Evolutionary conservation across 1,140 invertebrate genomes (phyloP), one percentile per base, ranked within the genome.

Genomic region (Magallana angulata): DNA sequence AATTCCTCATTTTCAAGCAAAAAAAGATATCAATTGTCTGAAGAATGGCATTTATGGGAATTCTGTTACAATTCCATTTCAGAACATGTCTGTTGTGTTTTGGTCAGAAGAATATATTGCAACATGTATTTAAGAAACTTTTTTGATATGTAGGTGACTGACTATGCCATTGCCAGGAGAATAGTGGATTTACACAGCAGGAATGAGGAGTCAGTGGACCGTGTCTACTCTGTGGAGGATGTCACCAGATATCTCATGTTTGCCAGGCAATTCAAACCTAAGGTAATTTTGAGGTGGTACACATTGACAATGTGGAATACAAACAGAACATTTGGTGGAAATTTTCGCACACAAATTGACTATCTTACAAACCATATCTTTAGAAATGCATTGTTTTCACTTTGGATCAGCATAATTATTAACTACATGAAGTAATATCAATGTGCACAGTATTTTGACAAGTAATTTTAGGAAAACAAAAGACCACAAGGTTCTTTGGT

Each of bases 201-300:
- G 91, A 97, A 97, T 84, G 96, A 96, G 87, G 96, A 96, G 88
- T 96, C 96, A 0, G 96, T 98, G 81, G 97, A 98, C 85, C 88
- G 93, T 64, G 83, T 92, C 9, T 95, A 95, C 90, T 89, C 85
- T 59, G 91, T 94, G 24, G 93, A 94, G 59, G 94, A 96, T 94
- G 97, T 99, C 84, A 94, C 98, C 48, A 96, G 98, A 92, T 99
- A 99, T 90, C 99, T 99, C 9, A 97, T 97, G 87, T 99, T 99
- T 95, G 98, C 99, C 2, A 96, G 98, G 85, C 98, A 98, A 89
- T 99, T 99, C 93, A 99, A 99, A 93, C 99, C 99, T 0, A 96
- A 98, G 88, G 97, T 99, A 84, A 97, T 96, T 60, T 12, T 60
- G 7, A 11, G 64, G 0, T 68, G 24, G n/a, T 9, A 6, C 0